Evolutionary conservation across 2,888 invertebrate genomes (phyloP).

Genomic region (Eristalinus sepulchralis): DNA sequence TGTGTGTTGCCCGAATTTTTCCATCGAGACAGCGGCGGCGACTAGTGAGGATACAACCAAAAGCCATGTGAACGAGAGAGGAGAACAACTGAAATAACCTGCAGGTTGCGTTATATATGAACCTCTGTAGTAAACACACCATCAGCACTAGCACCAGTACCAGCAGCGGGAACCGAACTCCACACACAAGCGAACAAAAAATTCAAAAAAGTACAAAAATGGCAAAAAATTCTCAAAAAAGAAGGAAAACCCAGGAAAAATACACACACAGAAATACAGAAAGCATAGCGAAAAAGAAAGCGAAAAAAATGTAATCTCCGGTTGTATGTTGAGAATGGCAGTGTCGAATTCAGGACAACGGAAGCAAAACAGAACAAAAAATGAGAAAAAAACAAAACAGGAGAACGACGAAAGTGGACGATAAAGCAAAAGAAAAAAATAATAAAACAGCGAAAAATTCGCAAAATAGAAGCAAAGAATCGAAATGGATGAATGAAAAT

Average conservation of each 20-base stretch:
- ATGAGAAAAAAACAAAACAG: neutral
- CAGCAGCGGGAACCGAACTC: neutral
- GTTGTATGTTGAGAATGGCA: conserved; percentile 70
- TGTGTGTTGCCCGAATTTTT: conserved; percentile 57
- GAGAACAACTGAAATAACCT: conserved; percentile 64
- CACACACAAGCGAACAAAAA: neutral
- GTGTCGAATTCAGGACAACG: conserved; percentile 72
- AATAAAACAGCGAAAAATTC: neutral
- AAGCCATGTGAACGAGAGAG: conserved; percentile 54
- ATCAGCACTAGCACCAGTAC: conserved; percentile 8
- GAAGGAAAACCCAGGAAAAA: neutral
- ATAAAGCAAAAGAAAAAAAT: neutral
- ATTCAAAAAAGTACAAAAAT: neutral
- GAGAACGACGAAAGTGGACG: neutral
- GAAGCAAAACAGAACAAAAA: conserved; percentile 67
- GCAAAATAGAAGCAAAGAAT: conserved; percentile 38
- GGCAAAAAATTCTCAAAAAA: conserved; percentile 14
- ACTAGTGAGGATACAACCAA: neutral
- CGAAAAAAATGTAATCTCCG: conserved; percentile 68
- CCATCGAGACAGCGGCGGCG: neutral
- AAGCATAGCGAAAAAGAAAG: conserved; percentile 43
- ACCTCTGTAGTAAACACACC: conserved; percentile 63
- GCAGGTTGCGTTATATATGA: conserved; percentile 51
- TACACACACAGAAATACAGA: neutral
- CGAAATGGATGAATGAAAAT: conserved; percentile 63